A percentile compares a stretch with the other conserved stretches of the same genome.
These are phyloP conservation scores for Pleuronectes platessa DNA, from an alignment of 2,113 vertebrate species.

Conservation along the genomic window DNA sequence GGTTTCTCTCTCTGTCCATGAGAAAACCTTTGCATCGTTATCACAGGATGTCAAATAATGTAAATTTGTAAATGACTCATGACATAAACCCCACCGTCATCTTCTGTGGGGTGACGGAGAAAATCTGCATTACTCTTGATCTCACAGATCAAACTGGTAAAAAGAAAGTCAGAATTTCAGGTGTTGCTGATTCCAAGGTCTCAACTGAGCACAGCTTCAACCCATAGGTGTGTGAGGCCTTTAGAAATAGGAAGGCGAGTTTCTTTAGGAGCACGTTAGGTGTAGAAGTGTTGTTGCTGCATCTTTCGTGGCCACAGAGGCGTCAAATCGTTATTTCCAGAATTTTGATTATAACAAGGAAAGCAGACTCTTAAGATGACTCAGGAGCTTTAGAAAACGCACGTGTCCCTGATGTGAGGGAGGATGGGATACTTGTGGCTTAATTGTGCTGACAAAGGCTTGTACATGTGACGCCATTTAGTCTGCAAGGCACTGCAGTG, in stretches of 20 bases:
- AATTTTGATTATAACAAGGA: conserved; percentile 1
- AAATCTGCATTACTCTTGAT: too few species aligned
- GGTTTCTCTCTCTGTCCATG: not conserved
- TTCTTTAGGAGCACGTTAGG: not conserved
- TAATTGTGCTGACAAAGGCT: conserved; percentile 1
- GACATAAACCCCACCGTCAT: too few species aligned
- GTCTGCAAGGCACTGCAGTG: not conserved
- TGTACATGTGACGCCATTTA: not conserved
- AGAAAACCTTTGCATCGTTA: conserved; percentile 6
- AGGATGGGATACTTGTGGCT: not conserved
- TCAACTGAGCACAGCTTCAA: not conserved
- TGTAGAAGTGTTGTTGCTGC: conserved; percentile 1
- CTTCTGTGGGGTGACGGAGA: too few species aligned
- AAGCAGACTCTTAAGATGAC: conserved; percentile 18
- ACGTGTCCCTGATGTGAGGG: not conserved
- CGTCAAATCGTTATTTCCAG: not conserved
- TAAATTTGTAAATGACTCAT: conserved; percentile 3
- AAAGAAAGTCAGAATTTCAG: too few species aligned
- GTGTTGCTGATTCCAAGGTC: too few species aligned
- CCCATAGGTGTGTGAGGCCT: not conserved
- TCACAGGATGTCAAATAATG: conserved; percentile 16
- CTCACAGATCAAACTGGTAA: too few species aligned
- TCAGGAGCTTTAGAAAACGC: conserved; percentile 9
- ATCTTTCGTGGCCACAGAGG: not conserved
- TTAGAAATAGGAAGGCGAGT: not conserved